A percentile compares a stretch with the other conserved stretches of the same genome.
Conservation (phyloP, 2,113 vertebrate genomes). For the Paraplagusia blochii region DNA sequence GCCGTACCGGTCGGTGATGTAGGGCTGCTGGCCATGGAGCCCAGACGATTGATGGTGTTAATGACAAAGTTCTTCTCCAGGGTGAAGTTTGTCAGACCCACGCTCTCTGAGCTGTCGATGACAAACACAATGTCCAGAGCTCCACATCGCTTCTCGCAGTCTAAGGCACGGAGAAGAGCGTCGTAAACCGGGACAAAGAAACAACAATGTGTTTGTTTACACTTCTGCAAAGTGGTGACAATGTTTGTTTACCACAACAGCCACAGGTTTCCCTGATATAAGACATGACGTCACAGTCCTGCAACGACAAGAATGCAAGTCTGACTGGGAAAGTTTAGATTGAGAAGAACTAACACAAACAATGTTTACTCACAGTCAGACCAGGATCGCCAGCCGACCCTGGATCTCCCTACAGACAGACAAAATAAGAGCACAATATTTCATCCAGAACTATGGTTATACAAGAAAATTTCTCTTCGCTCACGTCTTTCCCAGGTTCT, state of each 20-base stretch:
- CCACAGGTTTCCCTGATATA: conserved; percentile 94
- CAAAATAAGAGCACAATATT: conserved; percentile 4
- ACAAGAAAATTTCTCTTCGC: conserved; percentile 24
- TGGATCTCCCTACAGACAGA: conserved; percentile 76
- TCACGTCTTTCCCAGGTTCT: conserved; percentile 78
- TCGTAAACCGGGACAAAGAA: neutral
- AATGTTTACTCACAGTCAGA: conserved; percentile 82
- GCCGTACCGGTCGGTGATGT: conserved; percentile 80
- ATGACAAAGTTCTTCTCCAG: conserved; percentile 97
- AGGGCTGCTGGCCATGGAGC: conserved; percentile 88
- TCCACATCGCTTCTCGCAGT: conserved; percentile 94
- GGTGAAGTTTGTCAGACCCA: conserved; percentile 94
- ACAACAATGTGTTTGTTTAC: neutral
- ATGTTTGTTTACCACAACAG: conserved; percentile 87
- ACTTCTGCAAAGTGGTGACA: neutral
- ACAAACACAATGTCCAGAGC: conserved; percentile 96
- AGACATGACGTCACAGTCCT: conserved; percentile 97
- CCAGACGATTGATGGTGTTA: conserved; percentile 90
- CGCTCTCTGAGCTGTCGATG: conserved; percentile 97
- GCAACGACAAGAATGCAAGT: conserved; percentile 32
- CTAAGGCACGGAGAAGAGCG: conserved; percentile 54
- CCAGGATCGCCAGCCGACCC: conserved; percentile 88
- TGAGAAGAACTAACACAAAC: neutral
- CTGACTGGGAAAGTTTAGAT: neutral
- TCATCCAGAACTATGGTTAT: no score